Base-by-base conservation (phyloP, 1,140 invertebrate genomes). In the Ylistrum balloti region DNA sequence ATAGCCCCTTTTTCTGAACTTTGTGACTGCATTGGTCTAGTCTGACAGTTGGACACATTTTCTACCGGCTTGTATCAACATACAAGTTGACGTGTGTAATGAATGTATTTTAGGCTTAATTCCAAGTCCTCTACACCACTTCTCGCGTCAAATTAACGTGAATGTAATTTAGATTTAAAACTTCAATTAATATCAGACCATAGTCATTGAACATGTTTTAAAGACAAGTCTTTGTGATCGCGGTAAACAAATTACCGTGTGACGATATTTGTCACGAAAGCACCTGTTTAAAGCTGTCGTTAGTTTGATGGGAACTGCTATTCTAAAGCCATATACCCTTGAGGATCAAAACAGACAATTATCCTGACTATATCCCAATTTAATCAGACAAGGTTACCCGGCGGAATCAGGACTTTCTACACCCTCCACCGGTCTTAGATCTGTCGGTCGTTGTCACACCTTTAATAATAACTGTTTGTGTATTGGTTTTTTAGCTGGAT, bases 161-260 rank as follows among this genome's bases (percentile, higher is more conserved):
- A 28, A 74, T n/a, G 56, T 74, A 74, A 74, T 74, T 74, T 74
- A 74, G 56, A 74, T 74, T 74, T 74, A 74, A 74, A 74, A 74
- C 56, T 9, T n/a, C 56, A 74, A 74, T 74, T 74, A 74, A 74
- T 74, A 74, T 74, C n/a, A 74, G 56, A 9, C 56, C 56, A 74
- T 74, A 74, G 56, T 28, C 56, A 74, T 74, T 74, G 56, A 74
- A 9, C 56, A 28, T 74, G 15, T 28, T n/a, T 74, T 74, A 74
- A 74, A 74, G 56, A 74, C 56, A 74, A 74, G 56, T 74, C 56
- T 74, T 74, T 74, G 56, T 74, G 56, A 28, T 28, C 3, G n/a
- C 15, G 56, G 56, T 74, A 74, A 74, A 74, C 56, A 74, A 74
- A 74, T 28, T 74, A 74, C 56, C 11, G 22, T 28, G n/a, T 28